Conservation (phyloP, 1,140 invertebrate species). For the Leptestheria dahalacensis region DNA sequence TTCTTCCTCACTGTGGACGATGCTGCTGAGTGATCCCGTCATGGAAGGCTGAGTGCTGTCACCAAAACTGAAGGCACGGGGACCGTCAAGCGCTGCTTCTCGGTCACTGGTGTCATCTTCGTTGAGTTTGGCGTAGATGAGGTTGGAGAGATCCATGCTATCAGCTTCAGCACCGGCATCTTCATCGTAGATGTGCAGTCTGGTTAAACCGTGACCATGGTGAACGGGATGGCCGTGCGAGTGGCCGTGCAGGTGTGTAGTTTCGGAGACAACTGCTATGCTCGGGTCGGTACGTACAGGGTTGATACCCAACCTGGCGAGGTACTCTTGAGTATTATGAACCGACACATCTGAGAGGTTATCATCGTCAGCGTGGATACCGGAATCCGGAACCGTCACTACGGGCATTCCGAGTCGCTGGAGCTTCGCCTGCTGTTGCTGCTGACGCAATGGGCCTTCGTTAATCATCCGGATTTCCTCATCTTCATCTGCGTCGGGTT, state of each 20-base stretch:
- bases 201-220: conserved; percentile 22
- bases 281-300: conserved; percentile 21
- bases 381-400: conserved; percentile 41
- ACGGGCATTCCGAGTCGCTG: conserved; percentile 32
- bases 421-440: conserved; percentile 26
- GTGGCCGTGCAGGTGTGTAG: conserved; percentile 4
- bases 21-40: conserved; percentile 85
- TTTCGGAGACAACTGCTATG: background rate
- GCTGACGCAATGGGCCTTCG: conserved; percentile 47
- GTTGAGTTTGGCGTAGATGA: conserved; percentile 78
- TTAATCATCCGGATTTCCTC: conserved; percentile 97
- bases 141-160: conserved; percentile 60
- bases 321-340: conserved; percentile 90
- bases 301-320: conserved; percentile 79
- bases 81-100: conserved; percentile 36
- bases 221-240: conserved; percentile 8
- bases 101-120: conserved; percentile 43
- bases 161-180: conserved; percentile 48
- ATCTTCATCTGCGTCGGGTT: conserved; percentile 67
- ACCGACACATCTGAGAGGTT: conserved; percentile 78
- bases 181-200: conserved; percentile 67
- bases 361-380: conserved; percentile 56
- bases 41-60: conserved; percentile 57
- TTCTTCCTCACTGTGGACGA: conserved; percentile 87
- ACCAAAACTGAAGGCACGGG: conserved; percentile 36